Evolutionary conservation across 2,797 vertebrate species (phyloP).

Genomic region (Todus mexicanus): DNA sequence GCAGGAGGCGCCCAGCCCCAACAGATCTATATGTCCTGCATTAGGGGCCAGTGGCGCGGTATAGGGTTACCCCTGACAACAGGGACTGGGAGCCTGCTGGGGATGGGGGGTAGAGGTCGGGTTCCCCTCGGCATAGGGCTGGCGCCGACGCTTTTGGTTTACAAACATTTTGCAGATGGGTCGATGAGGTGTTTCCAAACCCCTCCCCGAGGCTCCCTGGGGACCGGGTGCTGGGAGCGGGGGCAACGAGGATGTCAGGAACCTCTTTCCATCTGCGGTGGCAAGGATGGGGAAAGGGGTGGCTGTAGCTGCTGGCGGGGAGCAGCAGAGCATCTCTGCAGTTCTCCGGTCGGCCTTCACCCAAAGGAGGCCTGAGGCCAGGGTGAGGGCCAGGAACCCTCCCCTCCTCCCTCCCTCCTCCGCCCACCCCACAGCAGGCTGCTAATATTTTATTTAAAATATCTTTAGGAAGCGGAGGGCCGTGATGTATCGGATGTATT

Average conservation of each 20-base stretch:
- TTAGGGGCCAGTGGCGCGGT: conserved; percentile 63
- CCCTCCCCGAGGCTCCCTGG: neutral
- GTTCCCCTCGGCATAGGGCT: neutral
- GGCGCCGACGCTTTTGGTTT: conserved; percentile 74
- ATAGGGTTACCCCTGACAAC: conserved; percentile 67
- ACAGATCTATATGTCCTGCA: conserved; percentile 77
- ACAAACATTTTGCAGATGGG: conserved; percentile 74
- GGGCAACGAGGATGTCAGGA: neutral
- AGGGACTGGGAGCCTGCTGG: neutral
- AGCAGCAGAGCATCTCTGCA: neutral
- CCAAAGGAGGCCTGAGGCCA: neutral
- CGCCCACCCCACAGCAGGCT: neutral
- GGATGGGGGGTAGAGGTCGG: neutral
- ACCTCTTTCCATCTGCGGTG: neutral
- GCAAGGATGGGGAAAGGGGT: neutral
- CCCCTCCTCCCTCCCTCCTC: neutral
- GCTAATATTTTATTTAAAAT: conserved; percentile 75
- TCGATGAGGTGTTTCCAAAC: conserved; percentile 37
- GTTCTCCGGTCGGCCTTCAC: neutral
- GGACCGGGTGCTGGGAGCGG: neutral
- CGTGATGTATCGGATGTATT: conserved; percentile 75
- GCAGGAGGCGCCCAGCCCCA: conserved; percentile 61
- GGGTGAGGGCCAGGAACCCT: neutral
- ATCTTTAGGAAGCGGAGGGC: conserved; percentile 52
- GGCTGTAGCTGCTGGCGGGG: neutral